phyloP scores from a whole-genome alignment of 2,113 vertebrate species.

The Corythornis cristatus region DNA sequence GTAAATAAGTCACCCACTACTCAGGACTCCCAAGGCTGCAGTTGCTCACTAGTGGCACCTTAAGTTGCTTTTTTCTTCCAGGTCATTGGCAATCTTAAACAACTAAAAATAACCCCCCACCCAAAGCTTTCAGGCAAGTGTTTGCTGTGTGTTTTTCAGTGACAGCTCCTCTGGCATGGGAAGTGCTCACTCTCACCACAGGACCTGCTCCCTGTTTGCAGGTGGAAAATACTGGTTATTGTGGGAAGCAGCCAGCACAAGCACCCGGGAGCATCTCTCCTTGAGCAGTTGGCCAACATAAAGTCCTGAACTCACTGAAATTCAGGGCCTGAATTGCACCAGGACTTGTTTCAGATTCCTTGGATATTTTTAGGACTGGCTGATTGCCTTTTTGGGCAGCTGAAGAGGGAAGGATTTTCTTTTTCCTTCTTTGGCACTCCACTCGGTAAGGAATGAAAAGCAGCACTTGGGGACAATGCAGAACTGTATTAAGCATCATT shows the following conservation, averaged over 20 bases:
- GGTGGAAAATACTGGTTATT: background rate
- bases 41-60: accelerated
- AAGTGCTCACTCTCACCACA: background rate
- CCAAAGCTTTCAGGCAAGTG: background rate
- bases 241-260: background rate
- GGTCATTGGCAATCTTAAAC: background rate
- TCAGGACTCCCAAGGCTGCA: background rate
- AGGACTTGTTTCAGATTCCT: background rate
- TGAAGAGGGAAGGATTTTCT: background rate
- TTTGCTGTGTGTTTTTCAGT: background rate
- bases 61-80: background rate
- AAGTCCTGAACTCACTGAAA: background rate
- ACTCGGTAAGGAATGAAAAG: background rate
- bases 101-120: background rate
- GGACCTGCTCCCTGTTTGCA: background rate
- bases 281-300: background rate
- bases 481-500: background rate
- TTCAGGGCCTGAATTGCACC: background rate
- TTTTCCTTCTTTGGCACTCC: background rate
- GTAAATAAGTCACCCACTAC: background rate
- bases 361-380: background rate
- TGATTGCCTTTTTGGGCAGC: background rate
- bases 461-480: background rate
- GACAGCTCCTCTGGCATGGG: background rate
- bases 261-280: background rate